Conservation (phyloP, 2,113 vertebrate species). For the Artemisiospiza belli region DNA sequence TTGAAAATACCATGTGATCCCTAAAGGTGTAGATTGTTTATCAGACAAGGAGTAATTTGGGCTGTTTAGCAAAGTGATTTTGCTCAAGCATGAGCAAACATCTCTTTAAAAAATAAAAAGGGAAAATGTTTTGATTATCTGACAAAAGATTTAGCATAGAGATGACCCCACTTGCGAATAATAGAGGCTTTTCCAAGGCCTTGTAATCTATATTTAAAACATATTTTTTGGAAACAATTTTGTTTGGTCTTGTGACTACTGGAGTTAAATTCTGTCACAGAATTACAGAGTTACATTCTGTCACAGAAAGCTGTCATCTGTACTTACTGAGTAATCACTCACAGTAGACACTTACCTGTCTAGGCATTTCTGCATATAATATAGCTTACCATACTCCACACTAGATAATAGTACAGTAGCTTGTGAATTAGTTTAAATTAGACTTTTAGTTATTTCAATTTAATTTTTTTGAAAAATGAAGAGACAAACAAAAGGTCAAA, state of each 20-base stretch:
- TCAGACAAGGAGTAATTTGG: constrained; percentile 60
- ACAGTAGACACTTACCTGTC: neutral
- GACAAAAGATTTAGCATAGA: constrained; percentile 19
- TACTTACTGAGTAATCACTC: neutral
- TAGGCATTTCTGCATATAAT: neutral
- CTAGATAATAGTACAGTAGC: neutral
- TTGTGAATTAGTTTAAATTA: neutral
- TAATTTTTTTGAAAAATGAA: neutral
- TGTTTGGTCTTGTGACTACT: neutral
- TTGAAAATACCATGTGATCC: constrained; percentile 41
- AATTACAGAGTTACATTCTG: too few relatives aligned
- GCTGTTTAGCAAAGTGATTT: constrained; percentile 42
- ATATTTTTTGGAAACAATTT: constrained; percentile 5
- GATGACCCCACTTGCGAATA: constrained; percentile 9
- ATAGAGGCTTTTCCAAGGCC: constrained; percentile 3
- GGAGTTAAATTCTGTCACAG: constrained; percentile 8
- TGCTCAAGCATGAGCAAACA: neutral
- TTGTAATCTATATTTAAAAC: neutral
- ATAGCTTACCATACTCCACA: neutral
- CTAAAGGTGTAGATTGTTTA: constrained; percentile 40
- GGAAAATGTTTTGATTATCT: constrained; percentile 17
- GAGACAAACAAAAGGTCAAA: neutral
- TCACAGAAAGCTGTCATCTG: constrained; percentile 25
- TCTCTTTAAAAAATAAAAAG: neutral
- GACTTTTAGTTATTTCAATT: neutral